Percentiles rank a stretch among this genome's conserved stretches.
phyloP scores from a whole-genome alignment of 2,888 invertebrate species.

The Megamerina dolium region DNA sequence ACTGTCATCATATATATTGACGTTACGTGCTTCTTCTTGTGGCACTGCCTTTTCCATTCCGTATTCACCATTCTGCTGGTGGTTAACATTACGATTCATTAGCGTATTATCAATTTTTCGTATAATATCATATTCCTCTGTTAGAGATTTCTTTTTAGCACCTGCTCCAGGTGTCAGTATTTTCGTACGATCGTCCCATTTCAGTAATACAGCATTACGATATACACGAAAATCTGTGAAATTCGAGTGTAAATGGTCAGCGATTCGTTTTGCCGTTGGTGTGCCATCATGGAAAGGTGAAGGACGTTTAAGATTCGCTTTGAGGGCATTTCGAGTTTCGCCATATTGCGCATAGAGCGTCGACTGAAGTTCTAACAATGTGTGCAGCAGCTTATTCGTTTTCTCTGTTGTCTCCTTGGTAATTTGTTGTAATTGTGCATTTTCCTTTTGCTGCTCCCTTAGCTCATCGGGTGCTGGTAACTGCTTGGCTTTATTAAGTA shows the following conservation, averaged over 20 bases:
- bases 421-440: constrained; percentile 53
- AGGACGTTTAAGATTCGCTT: constrained; percentile 25
- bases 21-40: constrained; percentile 45
- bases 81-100: constrained; percentile 65
- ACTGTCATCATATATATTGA: constrained; percentile 91
- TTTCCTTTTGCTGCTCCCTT: constrained; percentile 62
- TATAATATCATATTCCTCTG: constrained; percentile 52
- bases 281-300: constrained; percentile 7
- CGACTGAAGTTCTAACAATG: constrained; percentile 57
- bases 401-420: constrained; percentile 53
- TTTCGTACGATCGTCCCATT: constrained; percentile 93
- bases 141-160: constrained; percentile 53
- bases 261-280: constrained; percentile 34
- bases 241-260: constrained; percentile 53
- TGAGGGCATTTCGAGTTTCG: constrained; percentile 59
- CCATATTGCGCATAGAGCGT: constrained; percentile 59
- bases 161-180: constrained; percentile 59
- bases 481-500: constrained; percentile 67
- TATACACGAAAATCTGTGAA: constrained; percentile 61
- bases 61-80: no score
- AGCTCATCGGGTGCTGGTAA: constrained; percentile 65
- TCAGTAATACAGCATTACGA: constrained; percentile 76
- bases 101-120: constrained; percentile 80
- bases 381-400: constrained; percentile 59
- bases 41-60: constrained; percentile 1